Percentiles rank a stretch among this genome's conserved stretches.
Conservation (phyloP, 2,888 invertebrate species). For the Steinernema hermaphroditum region DNA sequence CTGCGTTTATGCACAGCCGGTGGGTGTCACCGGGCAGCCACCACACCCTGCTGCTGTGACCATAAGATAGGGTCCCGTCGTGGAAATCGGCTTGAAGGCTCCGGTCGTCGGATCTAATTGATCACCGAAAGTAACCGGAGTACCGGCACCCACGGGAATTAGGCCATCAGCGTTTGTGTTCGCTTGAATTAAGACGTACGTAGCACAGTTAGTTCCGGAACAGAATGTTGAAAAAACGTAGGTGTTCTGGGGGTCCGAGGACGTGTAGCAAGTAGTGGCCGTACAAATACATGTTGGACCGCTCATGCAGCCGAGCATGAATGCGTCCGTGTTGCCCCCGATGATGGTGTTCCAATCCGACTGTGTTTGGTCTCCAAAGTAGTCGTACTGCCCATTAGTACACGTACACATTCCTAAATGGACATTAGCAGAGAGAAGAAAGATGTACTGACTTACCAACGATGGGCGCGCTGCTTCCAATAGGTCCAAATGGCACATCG, state of each 20-base stretch:
- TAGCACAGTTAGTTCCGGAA: background rate
- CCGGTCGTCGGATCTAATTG: background rate
- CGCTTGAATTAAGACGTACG: background rate
- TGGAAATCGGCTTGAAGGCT: background rate
- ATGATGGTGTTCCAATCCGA: slow-evolving; percentile 1
- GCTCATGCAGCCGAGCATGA: background rate
- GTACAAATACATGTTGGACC: background rate
- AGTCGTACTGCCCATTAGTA: background rate
- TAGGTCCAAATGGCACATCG: background rate
- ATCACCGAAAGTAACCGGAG: background rate
- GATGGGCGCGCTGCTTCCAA: background rate
- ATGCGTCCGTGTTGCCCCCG: background rate
- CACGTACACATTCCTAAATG: background rate
- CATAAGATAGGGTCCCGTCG: background rate
- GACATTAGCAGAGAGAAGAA: background rate
- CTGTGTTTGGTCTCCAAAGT: background rate
- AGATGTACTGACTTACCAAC: background rate
- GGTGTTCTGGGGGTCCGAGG: background rate
- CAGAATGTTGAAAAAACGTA: background rate
- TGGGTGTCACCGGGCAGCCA: background rate
- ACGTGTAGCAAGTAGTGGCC: background rate
- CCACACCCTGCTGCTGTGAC: background rate
- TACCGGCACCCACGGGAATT: background rate
- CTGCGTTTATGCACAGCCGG: too few species aligned
- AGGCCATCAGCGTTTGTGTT: background rate